Conservation (phyloP, 1,140 invertebrate species). For the Drosophila baimaii region DNA sequence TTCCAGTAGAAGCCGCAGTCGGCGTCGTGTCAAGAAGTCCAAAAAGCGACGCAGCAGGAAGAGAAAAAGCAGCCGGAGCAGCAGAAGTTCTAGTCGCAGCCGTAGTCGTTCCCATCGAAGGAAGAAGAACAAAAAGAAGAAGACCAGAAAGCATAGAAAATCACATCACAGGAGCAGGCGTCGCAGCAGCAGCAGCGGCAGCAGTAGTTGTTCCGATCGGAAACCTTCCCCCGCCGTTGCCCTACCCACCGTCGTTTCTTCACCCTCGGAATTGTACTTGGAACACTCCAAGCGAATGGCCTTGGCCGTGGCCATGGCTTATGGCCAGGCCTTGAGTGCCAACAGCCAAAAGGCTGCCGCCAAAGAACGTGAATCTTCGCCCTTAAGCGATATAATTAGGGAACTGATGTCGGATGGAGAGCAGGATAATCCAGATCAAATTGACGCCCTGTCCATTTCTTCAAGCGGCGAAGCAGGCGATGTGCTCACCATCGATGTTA, state of each 20-base stretch:
- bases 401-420: slow-evolving; percentile 69
- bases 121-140: slow-evolving; percentile 44
- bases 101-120: slow-evolving; percentile 20
- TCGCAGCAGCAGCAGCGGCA: slow-evolving; percentile 11
- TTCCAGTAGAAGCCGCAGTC: slow-evolving; percentile 4
- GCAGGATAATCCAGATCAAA: neutral
- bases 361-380: slow-evolving; percentile 21
- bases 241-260: neutral
- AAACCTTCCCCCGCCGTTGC: neutral
- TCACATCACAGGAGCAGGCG: slow-evolving; percentile 11
- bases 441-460: slow-evolving; percentile 29
- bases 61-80: slow-evolving; percentile 4
- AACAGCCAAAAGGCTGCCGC: neutral
- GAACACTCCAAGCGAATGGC: slow-evolving; percentile 60
- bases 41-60: slow-evolving; percentile 12
- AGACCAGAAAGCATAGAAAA: slow-evolving; percentile 41
- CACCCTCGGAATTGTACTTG: slow-evolving; percentile 17
- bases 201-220: neutral
- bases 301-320: slow-evolving; percentile 63
- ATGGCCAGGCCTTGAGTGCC: slow-evolving; percentile 33
- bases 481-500: slow-evolving; percentile 57
- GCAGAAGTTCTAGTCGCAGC: slow-evolving; percentile 27
- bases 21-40: slow-evolving; percentile 18
- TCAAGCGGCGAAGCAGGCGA: slow-evolving; percentile 36
- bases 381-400: slow-evolving; percentile 52